These are phyloP conservation scores for Syngnathus scovelli DNA, from an alignment of 2,113 vertebrate genomes.

Conservation along the genomic window DNA sequence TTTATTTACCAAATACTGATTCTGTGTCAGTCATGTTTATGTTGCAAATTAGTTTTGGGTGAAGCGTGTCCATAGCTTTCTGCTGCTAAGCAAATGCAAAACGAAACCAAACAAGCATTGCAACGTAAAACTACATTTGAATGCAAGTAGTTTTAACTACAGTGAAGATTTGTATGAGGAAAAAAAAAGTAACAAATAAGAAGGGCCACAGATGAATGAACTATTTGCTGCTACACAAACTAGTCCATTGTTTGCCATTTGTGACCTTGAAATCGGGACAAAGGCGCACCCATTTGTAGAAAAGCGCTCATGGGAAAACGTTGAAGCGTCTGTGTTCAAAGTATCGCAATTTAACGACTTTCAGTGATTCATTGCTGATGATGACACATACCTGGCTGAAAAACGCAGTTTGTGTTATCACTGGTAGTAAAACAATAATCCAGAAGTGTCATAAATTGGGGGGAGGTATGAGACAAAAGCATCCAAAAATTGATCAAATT, in stretches of 20 bases:
- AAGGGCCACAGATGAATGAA: too few relatives aligned
- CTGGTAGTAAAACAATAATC: neutral
- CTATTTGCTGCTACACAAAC: neutral
- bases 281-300: neutral
- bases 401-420: neutral
- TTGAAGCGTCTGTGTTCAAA: neutral
- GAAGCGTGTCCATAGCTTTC: too few relatives aligned
- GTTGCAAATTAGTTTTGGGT: too few relatives aligned
- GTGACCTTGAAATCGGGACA: neutral
- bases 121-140: too few relatives aligned
- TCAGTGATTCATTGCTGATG: neutral
- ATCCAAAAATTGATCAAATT: conserved; percentile 17
- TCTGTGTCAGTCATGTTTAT: too few relatives aligned
- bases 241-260: neutral
- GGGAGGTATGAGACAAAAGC: neutral
- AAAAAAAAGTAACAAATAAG: too few relatives aligned
- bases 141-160: neutral
- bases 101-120: too few relatives aligned
- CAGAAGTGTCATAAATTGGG: neutral
- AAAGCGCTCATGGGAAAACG: neutral
- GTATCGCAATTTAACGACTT: neutral
- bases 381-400: neutral
- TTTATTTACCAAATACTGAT: too few relatives aligned
- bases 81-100: too few relatives aligned
- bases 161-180: neutral